Percentiles rank a stretch among this genome's conserved stretches.
phyloP scores from a whole-genome alignment of 2,797 vertebrate species.

The Hafferia zeledoni region DNA sequence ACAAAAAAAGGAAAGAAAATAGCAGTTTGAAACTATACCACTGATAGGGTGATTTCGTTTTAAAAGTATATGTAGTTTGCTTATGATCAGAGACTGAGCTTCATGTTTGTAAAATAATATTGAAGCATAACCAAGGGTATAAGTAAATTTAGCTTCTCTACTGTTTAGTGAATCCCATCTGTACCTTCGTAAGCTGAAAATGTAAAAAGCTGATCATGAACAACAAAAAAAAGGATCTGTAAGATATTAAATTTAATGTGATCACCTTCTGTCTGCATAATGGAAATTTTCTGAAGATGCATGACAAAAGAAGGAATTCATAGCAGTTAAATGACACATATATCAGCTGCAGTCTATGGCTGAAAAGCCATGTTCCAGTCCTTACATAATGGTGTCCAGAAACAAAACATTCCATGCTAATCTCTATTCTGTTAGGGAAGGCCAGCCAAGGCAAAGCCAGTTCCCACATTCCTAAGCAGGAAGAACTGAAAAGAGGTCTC shows the following conservation, averaged over 20 bases:
- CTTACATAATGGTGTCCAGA: fast-evolving
- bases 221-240: not conserved
- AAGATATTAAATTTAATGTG: not conserved
- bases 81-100: not conserved
- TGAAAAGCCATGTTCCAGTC: not conserved
- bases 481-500: not conserved
- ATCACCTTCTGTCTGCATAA: not conserved
- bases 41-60: not conserved
- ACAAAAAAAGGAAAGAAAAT: not conserved
- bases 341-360: not conserved
- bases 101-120: not conserved
- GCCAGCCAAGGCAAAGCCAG: not conserved
- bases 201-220: not conserved
- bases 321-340: not conserved
- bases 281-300: not conserved
- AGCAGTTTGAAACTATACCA: not conserved
- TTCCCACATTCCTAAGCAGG: not conserved
- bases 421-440: not conserved
- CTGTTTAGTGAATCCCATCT: not conserved
- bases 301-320: slow-evolving; percentile 5
- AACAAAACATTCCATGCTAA: not conserved
- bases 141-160: not conserved
- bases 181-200: not conserved
- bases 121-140: not conserved
- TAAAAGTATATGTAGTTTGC: not conserved